phyloP scores from a whole-genome alignment of 2,888 invertebrate species.

The Rhagonycha lutea region DNA sequence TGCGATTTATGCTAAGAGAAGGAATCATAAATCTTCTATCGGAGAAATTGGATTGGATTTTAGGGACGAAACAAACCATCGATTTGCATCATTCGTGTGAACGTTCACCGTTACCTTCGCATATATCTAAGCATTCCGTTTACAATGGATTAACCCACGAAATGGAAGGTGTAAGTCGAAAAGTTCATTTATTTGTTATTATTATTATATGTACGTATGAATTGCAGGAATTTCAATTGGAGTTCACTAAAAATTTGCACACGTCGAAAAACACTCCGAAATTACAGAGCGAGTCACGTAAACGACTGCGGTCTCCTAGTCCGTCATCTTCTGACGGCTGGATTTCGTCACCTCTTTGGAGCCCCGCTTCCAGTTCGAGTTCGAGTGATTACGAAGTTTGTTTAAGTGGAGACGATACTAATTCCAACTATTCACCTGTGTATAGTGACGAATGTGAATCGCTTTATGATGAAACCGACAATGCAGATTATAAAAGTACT shows the following conservation, averaged over 20 bases:
- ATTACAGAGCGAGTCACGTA: neutral
- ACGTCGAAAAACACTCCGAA: neutral
- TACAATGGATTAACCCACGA: neutral
- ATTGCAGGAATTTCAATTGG: neutral
- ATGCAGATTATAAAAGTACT: neutral
- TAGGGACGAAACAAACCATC: slow-evolving; percentile 33
- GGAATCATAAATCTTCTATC: slow-evolving; percentile 43
- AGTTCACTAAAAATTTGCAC: neutral
- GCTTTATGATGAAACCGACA: neutral
- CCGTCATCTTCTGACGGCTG: neutral
- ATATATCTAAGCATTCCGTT: neutral
- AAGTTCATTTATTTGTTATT: neutral
- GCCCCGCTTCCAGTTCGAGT: slow-evolving; percentile 2
- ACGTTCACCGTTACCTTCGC: neutral
- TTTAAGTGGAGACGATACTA: slow-evolving; percentile 47
- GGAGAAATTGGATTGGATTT: slow-evolving; percentile 45
- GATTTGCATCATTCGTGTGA: slow-evolving; percentile 20
- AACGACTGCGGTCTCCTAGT: neutral
- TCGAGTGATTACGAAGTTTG: slow-evolving; percentile 1
- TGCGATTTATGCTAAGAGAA: slow-evolving; percentile 20
- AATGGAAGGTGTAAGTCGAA: neutral
- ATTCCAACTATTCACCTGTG: slow-evolving; percentile 69
- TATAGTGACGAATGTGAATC: slow-evolving; percentile 57
- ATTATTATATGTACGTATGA: neutral
- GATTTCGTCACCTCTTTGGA: neutral